Base-by-base conservation (phyloP, 2,888 invertebrate species). In the Dicyrtomina minuta region DNA sequence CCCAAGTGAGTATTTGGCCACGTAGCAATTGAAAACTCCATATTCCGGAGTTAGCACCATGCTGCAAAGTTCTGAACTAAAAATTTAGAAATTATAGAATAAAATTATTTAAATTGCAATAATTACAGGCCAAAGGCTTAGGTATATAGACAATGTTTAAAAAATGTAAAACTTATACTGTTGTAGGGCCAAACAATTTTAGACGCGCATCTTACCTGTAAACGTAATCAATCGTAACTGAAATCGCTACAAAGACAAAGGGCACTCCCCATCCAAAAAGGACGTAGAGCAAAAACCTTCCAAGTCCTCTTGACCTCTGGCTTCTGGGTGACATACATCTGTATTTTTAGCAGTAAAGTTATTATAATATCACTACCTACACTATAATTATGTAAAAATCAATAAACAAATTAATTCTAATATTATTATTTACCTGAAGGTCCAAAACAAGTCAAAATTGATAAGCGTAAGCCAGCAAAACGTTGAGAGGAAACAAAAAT, bases 381-480 rank as follows among this genome's bases (percentile, higher is more conserved):
- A 24, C 13, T 4, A 53, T 3, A 6, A 53, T 53, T 12, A 8
- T n/a, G n/a, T 12, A 17, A 24, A n/a, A 22, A 22, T 13, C 24
- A 24, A n/a, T 49, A 10, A 51, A 12, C 10, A 20, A 12, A 51
- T 22, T 1, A 20, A 6, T 53, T 53, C 13, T 53, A 27, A n/a
- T 49, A 6, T 49, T 12, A 53, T 15, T 15, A 17, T 6, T 51
- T 51, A 64, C 64, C 64, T 49, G 22, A 64, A 64, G 1, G 64
- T 64, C 64, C 64, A 64, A 20, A 64, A 64, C 12, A 64, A 33
- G 26, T 46, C 46, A 39, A 64, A 64, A 17, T 27, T 27, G 13
- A 49, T 49, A 12, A 51, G 39, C 20, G 51, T 64, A 17, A 64
- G 49, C 64, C 64, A 64, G 27, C 64, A 64, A 39, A 64, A 64